These are phyloP conservation scores for Oppia nitens DNA, from an alignment of 1,140 invertebrate genomes.

Conservation along the genomic window DNA sequence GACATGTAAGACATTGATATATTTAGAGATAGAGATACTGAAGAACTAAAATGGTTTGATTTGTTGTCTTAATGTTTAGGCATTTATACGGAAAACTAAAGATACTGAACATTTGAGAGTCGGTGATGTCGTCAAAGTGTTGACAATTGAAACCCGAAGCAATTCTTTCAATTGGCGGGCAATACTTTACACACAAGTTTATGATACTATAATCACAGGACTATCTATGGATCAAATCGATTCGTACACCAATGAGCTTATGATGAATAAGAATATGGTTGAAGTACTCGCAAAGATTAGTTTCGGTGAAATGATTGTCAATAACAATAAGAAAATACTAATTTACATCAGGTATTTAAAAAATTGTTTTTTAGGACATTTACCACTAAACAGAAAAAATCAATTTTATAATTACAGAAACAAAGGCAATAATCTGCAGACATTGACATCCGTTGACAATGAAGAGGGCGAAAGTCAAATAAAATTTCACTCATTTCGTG, in stretches of 20 bases:
- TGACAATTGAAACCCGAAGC: background rate
- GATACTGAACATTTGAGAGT: background rate
- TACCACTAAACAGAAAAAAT: too few species aligned
- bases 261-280: background rate
- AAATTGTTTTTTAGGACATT: background rate
- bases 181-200: background rate
- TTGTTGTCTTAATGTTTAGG: too few species aligned
- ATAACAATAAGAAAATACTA: background rate
- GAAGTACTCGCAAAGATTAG: too few species aligned
- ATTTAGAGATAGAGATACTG: too few species aligned
- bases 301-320: background rate
- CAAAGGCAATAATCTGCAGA: background rate
- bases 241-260: background rate
- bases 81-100: too few species aligned
- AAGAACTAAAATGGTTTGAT: too few species aligned
- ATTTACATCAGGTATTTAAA: background rate
- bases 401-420: too few species aligned
- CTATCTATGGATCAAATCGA: background rate
- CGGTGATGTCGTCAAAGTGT: background rate
- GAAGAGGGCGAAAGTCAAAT: background rate
- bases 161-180: background rate
- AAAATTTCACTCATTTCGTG: background rate
- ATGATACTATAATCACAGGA: background rate
- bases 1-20: too few species aligned
- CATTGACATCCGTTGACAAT: background rate